phyloP scores from a whole-genome alignment of 1,140 invertebrate genomes.

The Hirudo medicinalis region DNA sequence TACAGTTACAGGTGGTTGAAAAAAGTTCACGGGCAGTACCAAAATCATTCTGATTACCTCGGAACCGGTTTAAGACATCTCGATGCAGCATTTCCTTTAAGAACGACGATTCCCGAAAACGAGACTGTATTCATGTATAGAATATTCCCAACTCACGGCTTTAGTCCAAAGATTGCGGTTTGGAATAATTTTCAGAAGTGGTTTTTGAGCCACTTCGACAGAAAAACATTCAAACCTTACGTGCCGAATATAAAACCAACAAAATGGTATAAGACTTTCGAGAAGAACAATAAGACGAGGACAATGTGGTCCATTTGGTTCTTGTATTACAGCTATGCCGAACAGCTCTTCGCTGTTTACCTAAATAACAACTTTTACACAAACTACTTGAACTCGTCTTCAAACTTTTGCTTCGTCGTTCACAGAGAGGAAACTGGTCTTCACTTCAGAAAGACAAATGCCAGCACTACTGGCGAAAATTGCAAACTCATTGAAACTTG shows the following conservation, averaged over 20 bases:
- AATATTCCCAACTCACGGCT: constrained; percentile 31
- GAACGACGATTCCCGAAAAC: background rate
- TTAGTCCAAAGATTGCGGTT: constrained; percentile 27
- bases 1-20: constrained; percentile 30
- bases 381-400: background rate
- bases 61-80: background rate
- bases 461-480: too few relatives aligned
- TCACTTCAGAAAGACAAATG: background rate
- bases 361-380: constrained; percentile 10
- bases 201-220: constrained; percentile 21
- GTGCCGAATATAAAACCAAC: constrained; percentile 27
- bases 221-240: constrained; percentile 24
- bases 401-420: too few relatives aligned
- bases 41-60: background rate
- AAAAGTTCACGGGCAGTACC: constrained; percentile 26
- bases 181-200: constrained; percentile 29
- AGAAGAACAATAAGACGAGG: constrained; percentile 22
- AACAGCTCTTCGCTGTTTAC: constrained; percentile 21
- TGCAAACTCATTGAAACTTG: constrained; percentile 4
- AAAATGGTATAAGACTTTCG: constrained; percentile 24
- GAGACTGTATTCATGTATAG: constrained; percentile 19
- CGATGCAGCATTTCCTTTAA: constrained; percentile 12
- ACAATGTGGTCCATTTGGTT: constrained; percentile 33
- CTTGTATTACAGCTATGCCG: constrained; percentile 27
- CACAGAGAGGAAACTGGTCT: background rate